Evolutionary conservation across 2,797 vertebrate species (phyloP).

Genomic region (Sebastes cheni): DNA sequence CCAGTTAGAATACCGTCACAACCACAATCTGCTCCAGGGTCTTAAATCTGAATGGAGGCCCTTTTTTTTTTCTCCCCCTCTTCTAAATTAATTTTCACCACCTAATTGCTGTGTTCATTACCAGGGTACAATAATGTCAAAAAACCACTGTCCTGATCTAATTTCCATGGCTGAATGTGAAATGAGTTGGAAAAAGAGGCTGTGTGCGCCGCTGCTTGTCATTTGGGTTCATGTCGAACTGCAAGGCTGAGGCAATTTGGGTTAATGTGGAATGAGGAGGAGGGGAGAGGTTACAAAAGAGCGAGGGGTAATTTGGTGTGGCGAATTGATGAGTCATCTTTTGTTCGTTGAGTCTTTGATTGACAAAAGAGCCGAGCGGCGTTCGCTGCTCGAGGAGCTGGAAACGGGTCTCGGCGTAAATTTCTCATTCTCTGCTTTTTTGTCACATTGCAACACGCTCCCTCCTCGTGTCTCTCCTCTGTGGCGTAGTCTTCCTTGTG

Average conservation of each 20-base stretch:
- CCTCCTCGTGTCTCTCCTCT: constrained; percentile 5
- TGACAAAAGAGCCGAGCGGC: constrained; percentile 51
- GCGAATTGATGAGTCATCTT: constrained; percentile 73
- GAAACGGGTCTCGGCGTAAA: constrained; percentile 23
- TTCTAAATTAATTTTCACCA: constrained; percentile 67
- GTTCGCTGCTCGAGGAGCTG: constrained; percentile 4
- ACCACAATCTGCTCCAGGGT: constrained; percentile 35
- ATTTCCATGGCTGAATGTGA: constrained; percentile 74
- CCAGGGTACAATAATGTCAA: constrained; percentile 66
- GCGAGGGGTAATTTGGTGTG: constrained; percentile 64
- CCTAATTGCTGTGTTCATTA: constrained; percentile 74
- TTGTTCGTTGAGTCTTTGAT: constrained; percentile 54
- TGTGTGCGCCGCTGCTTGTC: constrained; percentile 57
- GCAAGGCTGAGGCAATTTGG: constrained; percentile 70
- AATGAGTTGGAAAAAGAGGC: constrained; percentile 77
- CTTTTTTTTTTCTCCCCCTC: constrained; percentile 1
- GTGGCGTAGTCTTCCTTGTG: constrained; percentile 21
- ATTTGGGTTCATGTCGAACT: constrained; percentile 64
- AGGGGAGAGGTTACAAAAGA: constrained; percentile 34
- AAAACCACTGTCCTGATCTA: constrained; percentile 67
- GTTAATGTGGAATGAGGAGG: constrained; percentile 65
- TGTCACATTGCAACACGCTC: background rate
- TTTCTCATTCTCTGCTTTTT: constrained; percentile 38
- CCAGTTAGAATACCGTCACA: constrained; percentile 8
- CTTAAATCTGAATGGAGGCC: constrained; percentile 32